Percentiles rank a stretch among this genome's conserved stretches.
Conservation (phyloP, 2,888 invertebrate genomes). For the Diarsia brunnea region DNA sequence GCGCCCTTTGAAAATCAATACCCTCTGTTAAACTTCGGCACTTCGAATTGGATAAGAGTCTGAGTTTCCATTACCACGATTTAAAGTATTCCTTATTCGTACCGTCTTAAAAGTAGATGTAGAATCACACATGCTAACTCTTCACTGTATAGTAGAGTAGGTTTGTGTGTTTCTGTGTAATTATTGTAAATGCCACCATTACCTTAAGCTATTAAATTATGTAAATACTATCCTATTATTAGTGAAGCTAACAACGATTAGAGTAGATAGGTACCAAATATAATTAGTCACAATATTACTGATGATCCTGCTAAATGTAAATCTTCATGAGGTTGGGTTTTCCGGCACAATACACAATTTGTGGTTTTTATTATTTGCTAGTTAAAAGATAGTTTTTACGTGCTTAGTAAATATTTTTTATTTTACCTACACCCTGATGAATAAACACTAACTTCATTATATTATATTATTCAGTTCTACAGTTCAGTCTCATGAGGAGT, state of each 20-base stretch:
- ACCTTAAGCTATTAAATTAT: not conserved
- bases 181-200: not conserved
- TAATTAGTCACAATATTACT: not conserved
- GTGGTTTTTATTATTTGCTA: not conserved
- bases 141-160: not conserved
- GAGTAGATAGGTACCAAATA: not conserved
- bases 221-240: too few species aligned
- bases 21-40: slow-evolving; percentile 33
- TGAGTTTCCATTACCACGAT: slow-evolving; percentile 2
- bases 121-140: not conserved
- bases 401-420: too few species aligned
- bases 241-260: not conserved
- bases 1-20: slow-evolving; percentile 50
- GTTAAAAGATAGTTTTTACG: not conserved
- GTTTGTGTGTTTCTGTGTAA: not conserved
- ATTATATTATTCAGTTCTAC: too few species aligned
- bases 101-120: not conserved
- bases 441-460: too few species aligned
- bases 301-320: not conserved
- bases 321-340: not conserved
- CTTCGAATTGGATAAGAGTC: slow-evolving; percentile 16
- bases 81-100: slow-evolving; percentile 5
- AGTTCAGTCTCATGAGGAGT: too few species aligned
- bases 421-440: too few species aligned
- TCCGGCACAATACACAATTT: not conserved